Evolutionary conservation across 2,113 vertebrate species (phyloP).

Genomic region (Cinclus mexicanus): DNA sequence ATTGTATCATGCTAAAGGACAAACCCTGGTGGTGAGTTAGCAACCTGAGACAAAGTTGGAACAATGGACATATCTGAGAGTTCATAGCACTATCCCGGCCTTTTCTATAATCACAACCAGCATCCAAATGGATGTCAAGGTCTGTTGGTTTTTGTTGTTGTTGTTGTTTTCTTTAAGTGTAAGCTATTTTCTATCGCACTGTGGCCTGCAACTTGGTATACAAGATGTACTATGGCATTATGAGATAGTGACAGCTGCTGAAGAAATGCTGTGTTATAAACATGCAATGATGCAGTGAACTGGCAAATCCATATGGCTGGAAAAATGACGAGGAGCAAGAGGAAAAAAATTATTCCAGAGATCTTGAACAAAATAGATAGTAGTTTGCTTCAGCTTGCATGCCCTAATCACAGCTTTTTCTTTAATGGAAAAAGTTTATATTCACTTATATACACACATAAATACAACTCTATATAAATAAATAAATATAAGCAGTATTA

Average conservation of each 20-base stretch:
- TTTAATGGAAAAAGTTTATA: background rate
- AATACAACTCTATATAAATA: background rate
- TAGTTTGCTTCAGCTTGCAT: background rate
- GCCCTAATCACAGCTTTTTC: background rate
- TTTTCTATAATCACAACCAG: background rate
- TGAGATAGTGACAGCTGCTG: conserved; percentile 74
- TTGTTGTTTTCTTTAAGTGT: background rate
- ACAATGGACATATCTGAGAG: background rate
- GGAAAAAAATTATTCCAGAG: background rate
- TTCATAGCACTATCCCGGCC: background rate
- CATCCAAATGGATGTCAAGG: background rate
- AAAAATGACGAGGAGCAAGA: background rate
- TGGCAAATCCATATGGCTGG: conserved; percentile 72
- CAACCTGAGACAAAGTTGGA: conserved; percentile 24
- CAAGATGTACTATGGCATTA: conserved; percentile 54
- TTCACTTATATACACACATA: background rate
- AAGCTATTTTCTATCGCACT: conserved; percentile 51
- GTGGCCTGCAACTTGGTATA: conserved; percentile 53
- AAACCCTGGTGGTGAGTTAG: background rate
- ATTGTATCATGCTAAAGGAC: conserved; percentile 5
- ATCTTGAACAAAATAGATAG: conserved; percentile 3
- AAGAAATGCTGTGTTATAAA: conserved; percentile 67
- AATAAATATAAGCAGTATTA: background rate
- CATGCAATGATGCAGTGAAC: conserved; percentile 73
- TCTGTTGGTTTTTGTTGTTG: background rate